Evolutionary conservation across 1,140 invertebrate genomes (phyloP).

Genomic region (Drosophila elegans): DNA sequence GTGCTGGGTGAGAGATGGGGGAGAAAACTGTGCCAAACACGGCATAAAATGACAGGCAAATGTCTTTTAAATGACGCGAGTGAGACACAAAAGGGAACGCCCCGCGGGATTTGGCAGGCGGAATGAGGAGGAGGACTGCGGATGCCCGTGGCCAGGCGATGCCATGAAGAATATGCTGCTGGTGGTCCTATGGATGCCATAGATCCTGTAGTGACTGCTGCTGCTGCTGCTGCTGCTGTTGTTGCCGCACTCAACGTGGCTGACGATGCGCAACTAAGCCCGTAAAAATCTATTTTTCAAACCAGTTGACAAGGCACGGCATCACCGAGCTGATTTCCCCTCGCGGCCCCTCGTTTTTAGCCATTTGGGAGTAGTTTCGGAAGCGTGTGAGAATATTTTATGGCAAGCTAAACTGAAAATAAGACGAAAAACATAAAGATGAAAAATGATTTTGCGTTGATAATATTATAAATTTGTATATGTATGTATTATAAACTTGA

Average conservation of each 20-base stretch:
- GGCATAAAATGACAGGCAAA: slow-evolving; percentile 83
- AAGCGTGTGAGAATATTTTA: slow-evolving; percentile 53
- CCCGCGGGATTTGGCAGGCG: slow-evolving; percentile 69
- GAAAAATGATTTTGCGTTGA: slow-evolving; percentile 46
- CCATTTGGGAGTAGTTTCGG: slow-evolving; percentile 51
- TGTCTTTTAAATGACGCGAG: slow-evolving; percentile 83
- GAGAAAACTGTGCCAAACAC: slow-evolving; percentile 79
- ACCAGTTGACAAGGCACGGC: slow-evolving; percentile 76
- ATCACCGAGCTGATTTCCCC: slow-evolving; percentile 37
- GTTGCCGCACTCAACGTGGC: slow-evolving; percentile 54
- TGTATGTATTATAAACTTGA: slow-evolving; percentile 2
- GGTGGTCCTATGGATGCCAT: slow-evolving; percentile 42
- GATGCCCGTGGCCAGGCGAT: slow-evolving; percentile 39
- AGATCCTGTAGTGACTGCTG: slow-evolving; percentile 29
- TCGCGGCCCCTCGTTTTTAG: slow-evolving; percentile 22
- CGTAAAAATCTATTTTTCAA: slow-evolving; percentile 83
- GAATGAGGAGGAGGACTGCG: slow-evolving; percentile 15
- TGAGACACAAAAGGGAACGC: slow-evolving; percentile 80
- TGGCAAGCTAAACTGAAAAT: slow-evolving; percentile 41
- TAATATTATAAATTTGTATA: slow-evolving; percentile 6
- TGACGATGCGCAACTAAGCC: slow-evolving; percentile 81
- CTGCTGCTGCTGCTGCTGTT: background rate
- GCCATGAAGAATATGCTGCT: slow-evolving; percentile 45
- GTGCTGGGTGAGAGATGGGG: slow-evolving; percentile 27
- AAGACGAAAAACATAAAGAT: slow-evolving; percentile 21